Base-by-base conservation (phyloP, 2,113 vertebrate genomes). In the Circaetus cinerascens region DNA sequence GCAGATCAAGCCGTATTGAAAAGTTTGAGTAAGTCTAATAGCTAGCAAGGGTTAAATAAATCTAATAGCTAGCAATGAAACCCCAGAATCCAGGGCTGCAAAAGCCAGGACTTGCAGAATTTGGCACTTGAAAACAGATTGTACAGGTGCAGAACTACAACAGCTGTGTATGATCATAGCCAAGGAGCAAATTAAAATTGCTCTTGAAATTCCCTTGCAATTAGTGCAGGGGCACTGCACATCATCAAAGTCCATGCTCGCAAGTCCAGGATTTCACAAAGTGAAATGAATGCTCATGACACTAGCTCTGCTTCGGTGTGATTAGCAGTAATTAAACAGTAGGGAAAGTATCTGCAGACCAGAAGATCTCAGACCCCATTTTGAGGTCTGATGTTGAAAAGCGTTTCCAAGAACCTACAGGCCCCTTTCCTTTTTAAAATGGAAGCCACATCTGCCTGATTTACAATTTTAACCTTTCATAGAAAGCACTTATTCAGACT, bases 61-160 rank as follows among this genome's bases (percentile, higher is more conserved):
- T 51, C 25, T 43, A 72, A 64, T 21, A 36, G 30, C 16, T 71
- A 59, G 9, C n/a, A 74, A 53, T 23, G 56, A 88, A 76, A 89
- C 69, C 71, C 21, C 1, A 0, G 15, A 59, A 78, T 60, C 32
- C 45, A 69, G 66, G 84, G 50, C 38, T 74, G 15, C 48, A 86
- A 91, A 78, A 78, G 34, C 53, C 90, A 62, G 57, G 76, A 51
- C 50, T 93, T 90, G 78, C 71, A 88, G 91, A 94, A 95, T 95
- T 94, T 94, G 89, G 90, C 88, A 82, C 51, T n/a, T 59, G 46
- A 59, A 69, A 86, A 36, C 57, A 79, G 53, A 76, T 74, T 88
- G 48, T 95, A 87, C 95, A 96, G 82, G 90, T 95, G 95, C 95
- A 95, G 87, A 90, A 76, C 57, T 48, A 50, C 18, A 78, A 94